Base-by-base conservation (phyloP, 2,888 invertebrate genomes). In the Busseola fusca region DNA sequence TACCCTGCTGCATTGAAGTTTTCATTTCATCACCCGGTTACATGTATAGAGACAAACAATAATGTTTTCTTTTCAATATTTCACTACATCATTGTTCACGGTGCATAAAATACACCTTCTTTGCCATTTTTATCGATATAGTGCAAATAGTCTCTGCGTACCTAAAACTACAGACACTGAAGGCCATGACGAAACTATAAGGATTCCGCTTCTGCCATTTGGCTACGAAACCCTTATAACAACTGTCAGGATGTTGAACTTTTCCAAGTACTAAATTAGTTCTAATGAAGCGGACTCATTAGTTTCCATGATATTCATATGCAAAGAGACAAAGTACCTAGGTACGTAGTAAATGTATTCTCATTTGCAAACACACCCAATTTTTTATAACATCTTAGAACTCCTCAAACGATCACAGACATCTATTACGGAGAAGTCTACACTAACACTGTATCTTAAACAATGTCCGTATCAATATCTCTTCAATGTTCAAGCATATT, bases 401-500 rank as follows among this genome's bases (percentile, higher is more conserved):
- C 16, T 73, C 58, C 37, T 50, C 59, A 42, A 56, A 45, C 34
- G 14, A 56, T 40, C 56, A 48, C 48, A n/a, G n/a, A 50, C 21
- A 57, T 72, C 25, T 45, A 52, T 30, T 58, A 58, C 52, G 21
- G 5, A 72, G 37, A 79, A 78, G 18, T 58, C n/a, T 16, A 9
- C 21, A 30, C 50, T 50, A 50, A 63, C 30, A 37, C 25, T 54
- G 12, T 52, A 76, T 57, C 9, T 52, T 30, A 45, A 77, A 73
- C 42, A 70, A 45, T 45, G 52, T 52, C 71, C 48, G 16, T 30
- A 70, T 71, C 70, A 78, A 78, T 27, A 42, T 9, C n/a, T 52
- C 27, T 52, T 45, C 21, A 18, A 77, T 52, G 52, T 45, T 30
- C n/a, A 16, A 71, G 72, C 45, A 48, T 14, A 70, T 52, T 77